Evolutionary conservation across 2,113 vertebrate genomes (phyloP).

Genomic region (Asarcornis scutulata): DNA sequence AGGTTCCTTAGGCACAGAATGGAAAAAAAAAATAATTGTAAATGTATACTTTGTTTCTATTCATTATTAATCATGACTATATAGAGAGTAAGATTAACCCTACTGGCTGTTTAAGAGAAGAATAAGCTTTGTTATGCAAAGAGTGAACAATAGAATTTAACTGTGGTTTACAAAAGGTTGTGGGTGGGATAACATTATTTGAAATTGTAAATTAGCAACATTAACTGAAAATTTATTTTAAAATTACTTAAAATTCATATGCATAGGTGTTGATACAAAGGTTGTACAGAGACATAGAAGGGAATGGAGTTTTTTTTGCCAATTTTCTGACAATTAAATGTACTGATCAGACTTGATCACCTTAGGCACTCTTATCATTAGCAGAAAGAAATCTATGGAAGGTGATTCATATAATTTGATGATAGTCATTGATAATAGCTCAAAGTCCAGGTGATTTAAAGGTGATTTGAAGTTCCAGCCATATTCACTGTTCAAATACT

Average conservation of each 20-base stretch:
- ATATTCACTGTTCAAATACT: neutral
- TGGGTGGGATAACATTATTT: neutral
- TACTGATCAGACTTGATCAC: neutral
- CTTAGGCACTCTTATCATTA: neutral
- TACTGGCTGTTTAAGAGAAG: neutral
- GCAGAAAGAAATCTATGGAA: neutral
- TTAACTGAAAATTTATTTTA: slow-evolving; percentile 23
- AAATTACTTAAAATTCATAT: neutral
- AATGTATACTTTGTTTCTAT: neutral
- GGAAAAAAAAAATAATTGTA: neutral
- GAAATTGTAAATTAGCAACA: neutral
- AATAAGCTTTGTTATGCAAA: neutral
- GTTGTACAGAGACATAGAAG: neutral
- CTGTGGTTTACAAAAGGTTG: neutral
- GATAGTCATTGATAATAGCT: neutral
- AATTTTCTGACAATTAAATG: neutral
- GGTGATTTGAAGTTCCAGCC: neutral
- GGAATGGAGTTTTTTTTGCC: neutral
- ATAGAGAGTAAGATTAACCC: neutral
- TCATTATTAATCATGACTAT: neutral
- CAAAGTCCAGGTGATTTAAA: neutral
- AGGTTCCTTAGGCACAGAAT: neutral
- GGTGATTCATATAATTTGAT: neutral
- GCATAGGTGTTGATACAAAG: neutral
- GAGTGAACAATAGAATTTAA: neutral